Conservation (phyloP, 2,797 vertebrate genomes). For the Molothrus ater region DNA sequence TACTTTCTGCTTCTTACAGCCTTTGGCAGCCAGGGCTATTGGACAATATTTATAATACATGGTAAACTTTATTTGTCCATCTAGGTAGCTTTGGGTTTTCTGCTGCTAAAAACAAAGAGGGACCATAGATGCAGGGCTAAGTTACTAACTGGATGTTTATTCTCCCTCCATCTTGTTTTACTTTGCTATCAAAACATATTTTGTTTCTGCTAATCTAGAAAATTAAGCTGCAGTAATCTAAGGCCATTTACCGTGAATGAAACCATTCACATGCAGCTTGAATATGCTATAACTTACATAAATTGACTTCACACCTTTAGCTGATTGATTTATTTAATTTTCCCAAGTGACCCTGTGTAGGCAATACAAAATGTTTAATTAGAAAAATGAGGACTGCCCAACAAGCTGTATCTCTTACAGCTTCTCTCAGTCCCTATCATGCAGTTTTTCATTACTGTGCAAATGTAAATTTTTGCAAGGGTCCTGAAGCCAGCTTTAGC, state of each 20-base stretch:
- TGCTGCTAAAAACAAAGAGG: background rate
- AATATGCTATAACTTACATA: slow-evolving; percentile 45
- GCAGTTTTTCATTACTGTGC: background rate
- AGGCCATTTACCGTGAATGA: slow-evolving; percentile 48
- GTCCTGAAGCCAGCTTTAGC: background rate
- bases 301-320: slow-evolving; percentile 62
- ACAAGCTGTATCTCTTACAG: background rate
- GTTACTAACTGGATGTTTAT: slow-evolving; percentile 12
- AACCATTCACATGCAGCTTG: slow-evolving; percentile 33
- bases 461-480: background rate
- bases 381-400: slow-evolving; percentile 14
- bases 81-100: slow-evolving; percentile 23
- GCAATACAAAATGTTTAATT: slow-evolving; percentile 23
- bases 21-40: background rate
- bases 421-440: background rate
- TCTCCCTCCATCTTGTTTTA: slow-evolving; percentile 43
- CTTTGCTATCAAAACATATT: slow-evolving; percentile 53
- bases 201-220: slow-evolving; percentile 61
- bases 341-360: background rate
- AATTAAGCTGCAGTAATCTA: slow-evolving; percentile 33
- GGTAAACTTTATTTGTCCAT: slow-evolving; percentile 11
- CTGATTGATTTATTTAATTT: slow-evolving; percentile 59
- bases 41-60: background rate
- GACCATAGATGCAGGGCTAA: background rate
- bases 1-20: background rate